Evolutionary conservation across 2,113 vertebrate genomes (phyloP), one percentile per base, ranked within the genome.

Genomic region (Aptenodytes patagonicus): DNA sequence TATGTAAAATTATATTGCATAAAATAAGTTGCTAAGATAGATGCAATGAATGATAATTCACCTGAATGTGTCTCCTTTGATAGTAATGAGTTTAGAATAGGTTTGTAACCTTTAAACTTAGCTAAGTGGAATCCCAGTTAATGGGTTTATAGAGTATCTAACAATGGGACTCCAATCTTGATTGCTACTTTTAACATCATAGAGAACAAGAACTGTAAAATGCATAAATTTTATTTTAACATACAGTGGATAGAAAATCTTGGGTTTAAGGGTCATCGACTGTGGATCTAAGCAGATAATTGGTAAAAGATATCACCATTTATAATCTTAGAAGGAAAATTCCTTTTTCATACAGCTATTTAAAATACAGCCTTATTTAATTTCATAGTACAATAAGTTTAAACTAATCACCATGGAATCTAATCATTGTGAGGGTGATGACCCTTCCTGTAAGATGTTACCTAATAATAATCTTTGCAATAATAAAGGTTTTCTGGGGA

Each of bases 31-130:
- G 18, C 34, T 83, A 81, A 79, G 36, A 52, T 40, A 68, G 77
- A 93, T 60, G 8, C 36, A 51, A 18, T 65, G 89, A 91, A 76
- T 72, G 36, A 72, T 58, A 93, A 80, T 80, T 85, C 57, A 58
- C 76, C 36, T 80, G 34, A 69, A 69, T 61, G 17, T 78, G 29
- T 81, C 32, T 92, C 6, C 69, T 82, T 89, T 82, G 72, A 71
- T 91, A 91, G 9, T 75, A 84, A 70, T 87, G 72, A 78, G 49
- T 95, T 89, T 70, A 83, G 82, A 90, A 89, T 55, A 84, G 42
- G 51, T 83, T 90, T 96, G 47, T 71, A 82, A 71, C 87, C 86
- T 95, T 92, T 94, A 84, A 91, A 95, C 80, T 89, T 91, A 75
- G 17, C 32, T 78, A 83, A 77, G 38, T 84, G 60, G 42, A 93